Base-by-base conservation (phyloP, 2,888 invertebrate genomes). In the Eupithecia tripunctaria region DNA sequence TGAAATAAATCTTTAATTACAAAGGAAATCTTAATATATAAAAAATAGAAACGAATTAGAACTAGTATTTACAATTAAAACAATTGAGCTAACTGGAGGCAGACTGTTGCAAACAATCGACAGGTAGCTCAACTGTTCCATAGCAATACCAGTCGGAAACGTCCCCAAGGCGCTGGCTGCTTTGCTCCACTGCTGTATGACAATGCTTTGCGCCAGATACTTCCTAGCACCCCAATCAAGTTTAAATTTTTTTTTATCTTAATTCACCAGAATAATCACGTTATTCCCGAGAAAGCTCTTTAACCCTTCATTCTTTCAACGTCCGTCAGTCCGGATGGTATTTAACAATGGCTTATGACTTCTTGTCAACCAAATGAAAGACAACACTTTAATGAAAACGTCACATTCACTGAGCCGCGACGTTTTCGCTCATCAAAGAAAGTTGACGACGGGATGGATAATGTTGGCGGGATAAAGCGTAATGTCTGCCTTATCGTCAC, bases 311-410 rank as follows among this genome's bases (percentile, higher is more conserved):
- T 79, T 83, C 77, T 78, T 82, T 84, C 80, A 84, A 76, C 76
- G 79, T 81, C 79, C 82, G 82, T 79, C 78, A 79, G 76, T 68
- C 76, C 67, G 78, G 82, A 78, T 79, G 80, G 81, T 83, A 86
- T 88, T 86, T 81, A 79, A 83, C 82, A 87, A 89, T 70, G 70
- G 85, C 83, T 85, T 85, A 85, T 86, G 87, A 88, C 85, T 86
- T 82, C 78, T 82, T 82, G 85, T 87, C 86, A 88, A 82, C 85
- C 79, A 82, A 80, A 84, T 84, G 81, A 81, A 79, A 85, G 85
- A 85, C 85, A 87, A 86, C 86, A 84, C 81, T 88, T 88, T 88
- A 88, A 89, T 89, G 89, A 88, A 88, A 89, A 89, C 82, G 88
- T 88, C 88, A 85, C 83, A 85, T 85, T 85, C 82, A 82, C 84